Conservation (phyloP, 2,888 invertebrate genomes). For the Stenchaetothrips biformis region DNA sequence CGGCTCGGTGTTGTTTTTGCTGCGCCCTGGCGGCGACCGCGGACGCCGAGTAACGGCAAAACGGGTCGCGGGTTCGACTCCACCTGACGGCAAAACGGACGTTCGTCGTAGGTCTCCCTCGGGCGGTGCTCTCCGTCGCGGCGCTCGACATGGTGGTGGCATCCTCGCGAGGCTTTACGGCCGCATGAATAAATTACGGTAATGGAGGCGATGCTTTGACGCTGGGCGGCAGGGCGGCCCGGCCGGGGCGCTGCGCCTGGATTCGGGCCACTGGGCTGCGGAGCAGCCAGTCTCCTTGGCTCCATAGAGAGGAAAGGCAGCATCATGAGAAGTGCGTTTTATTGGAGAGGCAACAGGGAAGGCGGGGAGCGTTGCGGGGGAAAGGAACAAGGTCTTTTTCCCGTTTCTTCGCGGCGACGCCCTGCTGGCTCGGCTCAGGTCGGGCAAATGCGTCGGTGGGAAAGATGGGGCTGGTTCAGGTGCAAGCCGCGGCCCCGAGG, state of each 20-base stretch:
- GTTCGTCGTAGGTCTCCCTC: no score
- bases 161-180: not conserved
- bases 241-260: not conserved
- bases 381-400: not conserved
- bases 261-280: no score
- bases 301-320: no score
- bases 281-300: no score
- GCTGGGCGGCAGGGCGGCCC: not conserved
- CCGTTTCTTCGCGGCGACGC: not conserved
- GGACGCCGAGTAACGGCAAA: no score
- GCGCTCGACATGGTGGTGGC: not conserved
- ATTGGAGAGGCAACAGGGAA: not conserved
- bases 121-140: no score
- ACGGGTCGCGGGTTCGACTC: no score
- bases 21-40: no score
- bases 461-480: slow-evolving; percentile 20
- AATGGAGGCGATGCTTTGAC: slow-evolving; percentile 8
- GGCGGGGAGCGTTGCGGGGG: not conserved
- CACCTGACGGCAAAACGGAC: no score
- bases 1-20: no score
- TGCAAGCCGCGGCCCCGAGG: not conserved
- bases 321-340: not conserved
- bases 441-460: slow-evolving; percentile 4
- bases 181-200: not conserved
- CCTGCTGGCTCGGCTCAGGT: not conserved